Percentiles rank a stretch among this genome's conserved stretches.
phyloP scores from a whole-genome alignment of 2,113 vertebrate species.

The Leucosticte australis region DNA sequence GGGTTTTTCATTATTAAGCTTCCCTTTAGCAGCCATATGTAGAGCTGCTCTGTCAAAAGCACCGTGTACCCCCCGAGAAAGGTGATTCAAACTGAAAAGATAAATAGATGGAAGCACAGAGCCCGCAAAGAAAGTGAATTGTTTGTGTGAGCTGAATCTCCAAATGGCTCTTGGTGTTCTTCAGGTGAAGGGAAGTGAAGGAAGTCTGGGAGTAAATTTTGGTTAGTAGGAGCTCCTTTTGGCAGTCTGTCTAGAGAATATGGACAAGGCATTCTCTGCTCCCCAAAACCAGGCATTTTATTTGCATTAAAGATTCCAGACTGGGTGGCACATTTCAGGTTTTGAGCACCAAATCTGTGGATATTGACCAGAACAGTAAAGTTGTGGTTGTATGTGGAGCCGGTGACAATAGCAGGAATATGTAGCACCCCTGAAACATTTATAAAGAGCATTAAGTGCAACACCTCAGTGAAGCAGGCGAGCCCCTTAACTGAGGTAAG shows the following conservation, averaged over 20 bases:
- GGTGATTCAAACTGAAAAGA: not conserved
- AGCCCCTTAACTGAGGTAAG: not conserved
- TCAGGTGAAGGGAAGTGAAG: not conserved
- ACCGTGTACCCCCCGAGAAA: not conserved
- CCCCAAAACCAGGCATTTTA: not conserved
- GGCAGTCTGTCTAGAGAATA: not conserved
- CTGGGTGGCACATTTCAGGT: not conserved
- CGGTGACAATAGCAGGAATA: not conserved
- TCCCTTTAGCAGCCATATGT: slow-evolving; percentile 5
- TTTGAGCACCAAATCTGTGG: not conserved
- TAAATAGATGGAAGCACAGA: not conserved
- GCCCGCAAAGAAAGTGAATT: not conserved
- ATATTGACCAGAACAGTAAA: not conserved
- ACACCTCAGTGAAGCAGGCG: not conserved
- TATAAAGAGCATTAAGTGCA: not conserved
- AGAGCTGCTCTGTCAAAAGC: not conserved
- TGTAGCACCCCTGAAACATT: not conserved
- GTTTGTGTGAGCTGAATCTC: not conserved
- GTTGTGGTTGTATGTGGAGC: not conserved
- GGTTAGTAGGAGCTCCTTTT: not conserved
- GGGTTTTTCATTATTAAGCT: not conserved
- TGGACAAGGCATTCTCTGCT: not conserved
- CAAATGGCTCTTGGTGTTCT: not conserved
- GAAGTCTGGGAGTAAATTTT: not conserved
- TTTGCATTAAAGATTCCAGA: not conserved